phyloP scores from a whole-genome alignment of 2,888 invertebrate genomes.

The Drosophila mettleri region DNA sequence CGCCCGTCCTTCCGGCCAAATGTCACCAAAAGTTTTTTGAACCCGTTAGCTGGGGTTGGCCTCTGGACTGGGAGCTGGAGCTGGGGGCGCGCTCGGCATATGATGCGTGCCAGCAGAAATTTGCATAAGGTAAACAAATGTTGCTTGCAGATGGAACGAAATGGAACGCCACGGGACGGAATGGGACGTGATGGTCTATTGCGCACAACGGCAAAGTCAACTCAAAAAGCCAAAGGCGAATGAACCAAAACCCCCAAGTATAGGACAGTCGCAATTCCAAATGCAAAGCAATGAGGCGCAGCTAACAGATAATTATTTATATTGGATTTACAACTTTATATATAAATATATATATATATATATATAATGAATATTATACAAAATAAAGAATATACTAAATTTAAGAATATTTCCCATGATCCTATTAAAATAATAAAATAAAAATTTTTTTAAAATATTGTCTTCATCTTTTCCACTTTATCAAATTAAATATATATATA shows the following conservation, averaged over 20 bases:
- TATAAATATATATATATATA: too few relatives aligned
- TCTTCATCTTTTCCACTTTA: too few relatives aligned
- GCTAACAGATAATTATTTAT: not conserved
- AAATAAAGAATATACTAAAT: too few relatives aligned
- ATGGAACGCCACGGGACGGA: not conserved
- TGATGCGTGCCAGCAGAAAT: slow-evolving; percentile 42
- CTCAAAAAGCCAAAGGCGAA: slow-evolving; percentile 38
- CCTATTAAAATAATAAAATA: too few relatives aligned
- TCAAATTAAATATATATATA: too few relatives aligned
- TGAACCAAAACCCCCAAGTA: slow-evolving; percentile 39
- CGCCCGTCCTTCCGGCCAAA: slow-evolving; percentile 65
- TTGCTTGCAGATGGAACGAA: not conserved
- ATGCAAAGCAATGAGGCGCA: not conserved
- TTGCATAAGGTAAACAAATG: slow-evolving; percentile 66
- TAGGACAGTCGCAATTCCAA: slow-evolving; percentile 3
- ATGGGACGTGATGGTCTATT: not conserved
- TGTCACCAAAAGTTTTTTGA: slow-evolving; percentile 78
- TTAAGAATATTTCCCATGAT: too few relatives aligned
- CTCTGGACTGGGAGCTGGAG: not conserved
- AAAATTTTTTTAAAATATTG: too few relatives aligned
- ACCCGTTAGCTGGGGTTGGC: slow-evolving; percentile 48
- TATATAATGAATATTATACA: too few relatives aligned
- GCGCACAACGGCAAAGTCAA: slow-evolving; percentile 2
- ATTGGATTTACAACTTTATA: not conserved
- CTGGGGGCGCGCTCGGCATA: not conserved